These are phyloP conservation scores for Pseudomyrmex flavicornis DNA, from an alignment of 1,140 invertebrate species.

Conservation along the genomic window DNA sequence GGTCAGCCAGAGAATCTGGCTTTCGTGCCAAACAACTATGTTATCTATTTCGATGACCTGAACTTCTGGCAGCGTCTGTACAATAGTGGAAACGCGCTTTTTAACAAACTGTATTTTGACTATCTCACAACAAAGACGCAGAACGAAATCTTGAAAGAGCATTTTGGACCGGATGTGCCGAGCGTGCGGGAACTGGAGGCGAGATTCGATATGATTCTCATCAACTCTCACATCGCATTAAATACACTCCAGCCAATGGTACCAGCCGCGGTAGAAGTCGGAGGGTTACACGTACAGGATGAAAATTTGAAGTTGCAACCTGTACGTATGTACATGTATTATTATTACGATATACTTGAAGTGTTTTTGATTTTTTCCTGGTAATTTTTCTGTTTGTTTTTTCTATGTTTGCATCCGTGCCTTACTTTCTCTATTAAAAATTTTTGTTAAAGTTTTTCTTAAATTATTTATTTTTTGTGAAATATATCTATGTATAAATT, in stretches of 20 bases:
- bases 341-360: too few relatives aligned
- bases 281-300: conserved; percentile 86
- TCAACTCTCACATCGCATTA: conserved; percentile 86
- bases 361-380: too few relatives aligned
- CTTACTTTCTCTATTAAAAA: too few relatives aligned
- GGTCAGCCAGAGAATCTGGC: conserved; percentile 88
- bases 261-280: conserved; percentile 86
- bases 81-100: conserved; percentile 81
- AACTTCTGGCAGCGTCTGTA: conserved; percentile 86
- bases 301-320: conserved; percentile 63
- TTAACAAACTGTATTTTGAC: conserved; percentile 66
- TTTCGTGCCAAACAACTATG: conserved; percentile 87
- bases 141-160: conserved; percentile 76
- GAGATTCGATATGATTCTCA: conserved; percentile 85
- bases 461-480: too few relatives aligned
- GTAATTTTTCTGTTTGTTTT: too few relatives aligned
- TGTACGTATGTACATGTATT: conserved; percentile 59
- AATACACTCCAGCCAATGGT: conserved; percentile 83
- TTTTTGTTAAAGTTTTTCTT: too few relatives aligned
- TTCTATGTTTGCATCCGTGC: too few relatives aligned
- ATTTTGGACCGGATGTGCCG: conserved; percentile 81
- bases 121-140: conserved; percentile 67
- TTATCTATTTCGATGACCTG: conserved; percentile 85
- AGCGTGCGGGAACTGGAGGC: conserved; percentile 81
- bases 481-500: too few relatives aligned